Base-by-base conservation (phyloP, 2,888 invertebrate genomes). In the Nymphalis urticae region DNA sequence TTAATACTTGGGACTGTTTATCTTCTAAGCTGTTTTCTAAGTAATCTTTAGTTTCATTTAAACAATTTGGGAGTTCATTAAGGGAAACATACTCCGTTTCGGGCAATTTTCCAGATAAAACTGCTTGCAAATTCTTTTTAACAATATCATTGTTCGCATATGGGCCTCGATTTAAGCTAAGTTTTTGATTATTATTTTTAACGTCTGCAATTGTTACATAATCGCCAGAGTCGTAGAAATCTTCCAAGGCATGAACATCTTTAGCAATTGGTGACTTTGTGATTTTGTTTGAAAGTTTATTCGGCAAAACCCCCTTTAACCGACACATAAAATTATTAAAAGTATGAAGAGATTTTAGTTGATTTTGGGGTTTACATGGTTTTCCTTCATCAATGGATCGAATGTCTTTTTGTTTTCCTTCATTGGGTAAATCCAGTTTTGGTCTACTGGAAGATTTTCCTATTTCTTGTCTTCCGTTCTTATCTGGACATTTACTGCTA, bases 201-300 rank as follows among this genome's bases (percentile, higher is more conserved):
- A 96, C 95, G 86, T 97, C 97, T 54, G 97, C 95, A 80, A 97
- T 96, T 62, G 97, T 97, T 13, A 97, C 97, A 86, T 97, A 97
- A 90, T 97, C 97, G 75, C 97, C 97, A 70, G 94, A 92, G 86
- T 95, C 96, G 72, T 90, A 90, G 72, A 93, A 82, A 69, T 93
- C 90, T 73, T 94, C 93, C 24, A 89, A 83, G 70, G 83, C 64
- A 70, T 88, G 87, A 17, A 84, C 81, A 76, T 92, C 93, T 86
- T 94, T 94, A 24, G 83, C 69, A 72, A 85, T 83, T 60, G 87
- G 93, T 9, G 93, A 92, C 79, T 94, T 94, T 42, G 42, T 42
- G 10, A 42, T 42, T 77, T 93, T 93, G 74, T 84, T 89, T 16
- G 93, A 84, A 69, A 89, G 76, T 79, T 92, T 92, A 77, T 89